These are phyloP conservation scores for Melitaea athalia DNA, from an alignment of 2,888 invertebrate genomes.

Conservation along the genomic window DNA sequence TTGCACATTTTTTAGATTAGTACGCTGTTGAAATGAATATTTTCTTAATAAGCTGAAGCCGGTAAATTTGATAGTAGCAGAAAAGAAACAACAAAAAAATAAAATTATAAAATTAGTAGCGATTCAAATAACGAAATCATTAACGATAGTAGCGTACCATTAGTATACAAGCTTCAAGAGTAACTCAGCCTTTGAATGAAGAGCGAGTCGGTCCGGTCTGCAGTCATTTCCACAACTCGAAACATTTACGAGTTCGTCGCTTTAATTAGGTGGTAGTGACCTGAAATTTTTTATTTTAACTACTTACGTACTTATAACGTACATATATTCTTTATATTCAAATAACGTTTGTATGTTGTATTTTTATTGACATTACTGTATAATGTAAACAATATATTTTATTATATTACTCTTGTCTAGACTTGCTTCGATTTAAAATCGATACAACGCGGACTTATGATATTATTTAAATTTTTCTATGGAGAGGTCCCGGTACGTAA, in stretches of 20 bases:
- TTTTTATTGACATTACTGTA: neutral
- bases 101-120: no score
- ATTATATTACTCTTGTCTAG: no score
- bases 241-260: conserved; percentile 49
- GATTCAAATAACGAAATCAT: neutral
- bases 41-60: no score
- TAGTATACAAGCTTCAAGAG: conserved; percentile 9
- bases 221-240: conserved; percentile 62
- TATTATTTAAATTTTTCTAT: no score
- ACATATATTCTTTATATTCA: neutral
- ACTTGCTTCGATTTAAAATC: no score
- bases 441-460: no score
- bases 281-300: conserved; percentile 63
- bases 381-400: neutral
- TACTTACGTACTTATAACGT: conserved; percentile 49
- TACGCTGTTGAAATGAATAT: no score
- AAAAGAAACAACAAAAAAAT: no score
- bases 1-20: neutral
- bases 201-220: conserved; percentile 54
- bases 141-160: neutral
- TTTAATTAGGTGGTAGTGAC: conserved; percentile 65
- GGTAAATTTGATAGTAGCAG: no score
- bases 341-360: conserved; percentile 4
- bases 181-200: conserved; percentile 43
- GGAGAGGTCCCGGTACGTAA: no score